Conservation (phyloP, 2,113 vertebrate genomes). For the Tricholaema leucomelas region DNA sequence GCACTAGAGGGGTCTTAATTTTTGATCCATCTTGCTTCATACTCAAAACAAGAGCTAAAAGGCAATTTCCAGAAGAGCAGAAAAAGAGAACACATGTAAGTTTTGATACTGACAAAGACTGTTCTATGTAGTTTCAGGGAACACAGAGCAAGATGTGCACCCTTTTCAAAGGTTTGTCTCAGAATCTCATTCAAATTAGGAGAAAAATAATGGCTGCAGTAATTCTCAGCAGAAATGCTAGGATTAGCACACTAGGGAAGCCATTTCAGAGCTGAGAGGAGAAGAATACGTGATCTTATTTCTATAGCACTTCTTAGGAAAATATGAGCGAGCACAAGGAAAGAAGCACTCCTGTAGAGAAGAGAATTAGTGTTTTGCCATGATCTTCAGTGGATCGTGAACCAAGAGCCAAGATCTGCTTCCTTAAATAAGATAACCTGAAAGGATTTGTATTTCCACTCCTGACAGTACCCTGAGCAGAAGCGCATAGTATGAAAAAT, state of each 20-base stretch:
- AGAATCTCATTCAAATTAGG: background rate
- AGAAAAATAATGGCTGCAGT: background rate
- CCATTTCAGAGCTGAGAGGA: background rate
- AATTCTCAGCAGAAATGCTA: background rate
- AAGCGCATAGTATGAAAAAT: background rate
- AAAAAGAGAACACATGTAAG: background rate
- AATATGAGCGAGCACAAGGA: background rate
- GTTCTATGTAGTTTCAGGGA: background rate
- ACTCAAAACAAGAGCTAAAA: background rate
- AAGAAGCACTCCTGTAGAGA: background rate
- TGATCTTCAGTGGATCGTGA: background rate
- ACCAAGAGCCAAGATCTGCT: background rate
- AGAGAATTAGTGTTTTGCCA: background rate
- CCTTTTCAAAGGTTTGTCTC: background rate
- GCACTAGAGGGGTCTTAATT: background rate
- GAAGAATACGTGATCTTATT: background rate
- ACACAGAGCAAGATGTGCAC: background rate
- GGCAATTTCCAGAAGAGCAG: background rate
- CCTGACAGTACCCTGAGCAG: background rate
- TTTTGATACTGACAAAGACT: background rate
- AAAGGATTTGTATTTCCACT: background rate
- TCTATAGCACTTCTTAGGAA: background rate
- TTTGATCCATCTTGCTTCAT: background rate
- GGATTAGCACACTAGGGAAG: background rate
- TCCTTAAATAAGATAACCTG: background rate